These are phyloP conservation scores for Drosophila subquinaria DNA, from an alignment of 2,888 invertebrate genomes.

Conservation along the genomic window DNA sequence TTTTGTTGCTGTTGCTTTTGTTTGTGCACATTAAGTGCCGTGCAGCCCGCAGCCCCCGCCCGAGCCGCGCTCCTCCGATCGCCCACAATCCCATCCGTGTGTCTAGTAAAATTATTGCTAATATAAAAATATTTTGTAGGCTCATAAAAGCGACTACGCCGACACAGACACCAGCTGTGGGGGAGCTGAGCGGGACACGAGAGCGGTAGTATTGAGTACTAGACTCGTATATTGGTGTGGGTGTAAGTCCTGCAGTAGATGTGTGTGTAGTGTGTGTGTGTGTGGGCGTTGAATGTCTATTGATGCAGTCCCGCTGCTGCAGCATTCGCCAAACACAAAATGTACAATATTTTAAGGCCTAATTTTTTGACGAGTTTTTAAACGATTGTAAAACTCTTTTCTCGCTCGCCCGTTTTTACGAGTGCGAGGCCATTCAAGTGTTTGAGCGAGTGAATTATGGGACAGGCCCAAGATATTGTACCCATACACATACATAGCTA, in stretches of 20 bases:
- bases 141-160: slow-evolving; percentile 76
- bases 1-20: slow-evolving; percentile 50
- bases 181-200: background rate
- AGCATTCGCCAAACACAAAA: slow-evolving; percentile 57
- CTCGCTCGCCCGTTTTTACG: slow-evolving; percentile 70
- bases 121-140: slow-evolving; percentile 82
- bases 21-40: slow-evolving; percentile 57
- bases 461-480: slow-evolving; percentile 54
- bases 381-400: slow-evolving; percentile 85
- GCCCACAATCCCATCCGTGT: slow-evolving; percentile 35
- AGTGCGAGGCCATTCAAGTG: slow-evolving; percentile 67
- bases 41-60: slow-evolving; percentile 22
- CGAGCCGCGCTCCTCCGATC: background rate
- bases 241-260: slow-evolving; percentile 30
- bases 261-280: slow-evolving; percentile 18
- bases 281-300: slow-evolving; percentile 54
- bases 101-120: slow-evolving; percentile 81
- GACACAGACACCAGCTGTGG: slow-evolving; percentile 29
- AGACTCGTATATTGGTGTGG: slow-evolving; percentile 23
- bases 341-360: slow-evolving; percentile 83
- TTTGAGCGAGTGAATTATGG: slow-evolving; percentile 76
- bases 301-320: slow-evolving; percentile 44
- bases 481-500: slow-evolving; percentile 19
- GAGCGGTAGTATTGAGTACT: slow-evolving; percentile 19
- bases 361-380: slow-evolving; percentile 85